Conservation (phyloP, 2,797 vertebrate species). For the Hapalemur alaotrensis region DNA sequence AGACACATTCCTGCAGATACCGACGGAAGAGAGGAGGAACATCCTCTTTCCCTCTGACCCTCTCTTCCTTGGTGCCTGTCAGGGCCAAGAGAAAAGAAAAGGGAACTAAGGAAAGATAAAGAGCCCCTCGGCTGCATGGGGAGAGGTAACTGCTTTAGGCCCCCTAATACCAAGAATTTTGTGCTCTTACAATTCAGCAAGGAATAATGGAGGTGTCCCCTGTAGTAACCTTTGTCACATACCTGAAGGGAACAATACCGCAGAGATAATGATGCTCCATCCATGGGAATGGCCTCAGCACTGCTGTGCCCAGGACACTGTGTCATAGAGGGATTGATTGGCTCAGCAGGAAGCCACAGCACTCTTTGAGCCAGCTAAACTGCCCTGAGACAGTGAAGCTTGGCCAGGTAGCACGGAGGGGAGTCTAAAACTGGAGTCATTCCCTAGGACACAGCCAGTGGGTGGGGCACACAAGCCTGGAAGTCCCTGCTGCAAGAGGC, state of each 20-base stretch:
- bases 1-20: neutral
- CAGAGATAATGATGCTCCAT: slow-evolving; percentile 38
- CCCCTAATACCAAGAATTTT: slow-evolving; percentile 29
- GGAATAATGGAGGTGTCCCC: neutral
- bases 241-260: neutral
- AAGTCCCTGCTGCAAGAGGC: neutral
- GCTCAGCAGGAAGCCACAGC: slow-evolving; percentile 30
- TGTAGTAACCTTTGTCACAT: neutral
- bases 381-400: neutral
- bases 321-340: slow-evolving; percentile 33
- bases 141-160: neutral
- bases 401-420: neutral
- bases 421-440: neutral
- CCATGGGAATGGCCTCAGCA: neutral
- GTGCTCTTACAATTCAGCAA: neutral
- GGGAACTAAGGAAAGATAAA: neutral
- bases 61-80: neutral
- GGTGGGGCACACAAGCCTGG: neutral
- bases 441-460: neutral
- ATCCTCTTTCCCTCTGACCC: neutral
- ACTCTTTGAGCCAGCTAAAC: neutral
- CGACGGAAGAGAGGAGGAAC: neutral
- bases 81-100: neutral
- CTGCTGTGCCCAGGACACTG: neutral
- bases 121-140: neutral